Conservation (phyloP, 2,113 vertebrate genomes). For the Dicrurus megarhynchus region DNA sequence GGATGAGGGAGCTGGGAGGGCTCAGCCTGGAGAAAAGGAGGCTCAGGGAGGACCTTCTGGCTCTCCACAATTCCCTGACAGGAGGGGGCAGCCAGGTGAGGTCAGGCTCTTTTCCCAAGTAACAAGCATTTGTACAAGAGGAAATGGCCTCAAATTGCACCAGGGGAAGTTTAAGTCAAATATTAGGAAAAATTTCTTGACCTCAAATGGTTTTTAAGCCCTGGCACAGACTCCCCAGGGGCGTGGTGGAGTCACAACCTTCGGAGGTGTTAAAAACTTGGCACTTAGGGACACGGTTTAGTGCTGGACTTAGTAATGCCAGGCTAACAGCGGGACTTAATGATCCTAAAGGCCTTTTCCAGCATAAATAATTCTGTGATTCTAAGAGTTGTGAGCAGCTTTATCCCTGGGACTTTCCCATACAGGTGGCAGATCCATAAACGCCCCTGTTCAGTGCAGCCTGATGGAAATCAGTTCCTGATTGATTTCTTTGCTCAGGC, state of each 20-base stretch:
- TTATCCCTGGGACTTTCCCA: not conserved
- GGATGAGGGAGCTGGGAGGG: not conserved
- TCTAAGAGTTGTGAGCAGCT: not conserved
- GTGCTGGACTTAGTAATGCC: not conserved
- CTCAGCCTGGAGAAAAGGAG: not conserved
- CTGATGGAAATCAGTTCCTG: not conserved
- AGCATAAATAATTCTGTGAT: not conserved
- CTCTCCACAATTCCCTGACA: not conserved
- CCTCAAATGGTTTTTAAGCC: not conserved
- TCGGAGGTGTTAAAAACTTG: not conserved
- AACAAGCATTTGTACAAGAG: not conserved
- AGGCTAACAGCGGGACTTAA: fast-evolving
- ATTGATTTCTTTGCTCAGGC: not conserved
- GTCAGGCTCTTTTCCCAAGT: not conserved
- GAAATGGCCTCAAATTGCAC: not conserved
- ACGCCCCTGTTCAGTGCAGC: not conserved
- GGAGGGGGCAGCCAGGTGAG: not conserved
- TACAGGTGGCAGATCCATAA: not conserved
- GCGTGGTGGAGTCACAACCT: not conserved
- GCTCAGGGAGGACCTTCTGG: not conserved
- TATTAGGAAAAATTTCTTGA: not conserved
- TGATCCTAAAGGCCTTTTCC: not conserved
- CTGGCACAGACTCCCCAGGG: not conserved
- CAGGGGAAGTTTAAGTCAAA: not conserved
- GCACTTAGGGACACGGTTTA: fast-evolving